These are phyloP conservation scores for Hyposoter dolosus DNA, from an alignment of 2,888 invertebrate genomes.

Conservation along the genomic window DNA sequence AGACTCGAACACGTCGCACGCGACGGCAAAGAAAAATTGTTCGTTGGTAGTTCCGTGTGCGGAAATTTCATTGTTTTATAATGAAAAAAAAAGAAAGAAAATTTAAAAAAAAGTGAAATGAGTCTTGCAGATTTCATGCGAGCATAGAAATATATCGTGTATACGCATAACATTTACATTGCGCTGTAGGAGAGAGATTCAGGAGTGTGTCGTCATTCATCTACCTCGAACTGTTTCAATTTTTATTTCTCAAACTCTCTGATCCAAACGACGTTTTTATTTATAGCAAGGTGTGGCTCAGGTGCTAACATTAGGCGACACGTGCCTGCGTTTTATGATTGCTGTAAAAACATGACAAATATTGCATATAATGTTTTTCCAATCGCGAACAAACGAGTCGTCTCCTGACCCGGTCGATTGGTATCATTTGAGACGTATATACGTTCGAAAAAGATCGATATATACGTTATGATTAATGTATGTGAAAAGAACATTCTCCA, in stretches of 20 bases:
- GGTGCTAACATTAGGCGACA: conserved; percentile 71
- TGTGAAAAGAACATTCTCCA: conserved; percentile 31
- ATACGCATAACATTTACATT: conserved; percentile 58
- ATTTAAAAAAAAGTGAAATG: conserved; percentile 1
- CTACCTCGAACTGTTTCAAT: conserved; percentile 51
- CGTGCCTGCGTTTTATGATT: conserved; percentile 64
- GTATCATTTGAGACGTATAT: conserved; percentile 20
- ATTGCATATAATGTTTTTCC: conserved; percentile 10
- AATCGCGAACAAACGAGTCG: conserved; percentile 29
- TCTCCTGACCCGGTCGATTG: conserved; percentile 18
- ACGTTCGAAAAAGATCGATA: conserved; percentile 4
- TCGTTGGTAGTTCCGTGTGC: conserved; percentile 44
- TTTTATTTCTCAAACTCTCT: conserved; percentile 56
- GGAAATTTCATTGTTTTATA: conserved; percentile 35
- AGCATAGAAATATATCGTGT: conserved; percentile 56
- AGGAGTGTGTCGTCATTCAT: conserved; percentile 40
- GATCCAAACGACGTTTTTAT: conserved; percentile 54
- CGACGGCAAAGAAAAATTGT: conserved; percentile 28
- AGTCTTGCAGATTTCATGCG: conserved; percentile 59
- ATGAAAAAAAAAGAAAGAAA: conserved; percentile 25
- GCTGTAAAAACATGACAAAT: conserved; percentile 56
- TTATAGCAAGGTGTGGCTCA: conserved; percentile 53
- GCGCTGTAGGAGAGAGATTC: conserved; percentile 49
- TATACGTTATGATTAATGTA: conserved; percentile 37
- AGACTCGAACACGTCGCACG: background rate